Percentiles rank a stretch among this genome's conserved stretches.
Evolutionary conservation across 2,797 vertebrate species (phyloP).

Genomic region (Urosaurus nigricauda): DNA sequence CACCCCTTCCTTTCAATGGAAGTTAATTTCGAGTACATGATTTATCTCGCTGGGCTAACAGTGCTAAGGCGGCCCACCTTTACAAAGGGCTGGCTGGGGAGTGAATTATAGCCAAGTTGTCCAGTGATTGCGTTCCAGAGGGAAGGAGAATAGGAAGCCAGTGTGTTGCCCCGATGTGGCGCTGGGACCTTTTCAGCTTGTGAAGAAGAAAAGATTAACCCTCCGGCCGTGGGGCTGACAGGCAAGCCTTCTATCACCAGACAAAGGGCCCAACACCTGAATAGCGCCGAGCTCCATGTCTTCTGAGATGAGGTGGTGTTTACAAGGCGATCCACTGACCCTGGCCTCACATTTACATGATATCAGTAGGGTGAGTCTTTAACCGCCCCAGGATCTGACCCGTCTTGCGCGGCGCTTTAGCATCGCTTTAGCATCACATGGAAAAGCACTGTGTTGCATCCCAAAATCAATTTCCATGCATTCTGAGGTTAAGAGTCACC

Average conservation of each 20-base stretch:
- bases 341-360: conserved; percentile 73
- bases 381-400: conserved; percentile 61
- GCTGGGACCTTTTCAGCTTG: conserved; percentile 82
- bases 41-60: conserved; percentile 84
- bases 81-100: conserved; percentile 86
- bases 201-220: conserved; percentile 86
- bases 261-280: conserved; percentile 88
- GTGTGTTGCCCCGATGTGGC: conserved; percentile 83
- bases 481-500: conserved; percentile 42
- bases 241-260: conserved; percentile 82
- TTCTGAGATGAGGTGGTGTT: conserved; percentile 73
- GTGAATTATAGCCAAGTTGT: conserved; percentile 88
- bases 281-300: conserved; percentile 81
- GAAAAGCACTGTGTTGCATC: conserved; percentile 56
- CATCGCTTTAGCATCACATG: conserved; percentile 52
- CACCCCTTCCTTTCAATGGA: conserved; percentile 86
- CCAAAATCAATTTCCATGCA: conserved; percentile 14
- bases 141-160: conserved; percentile 86
- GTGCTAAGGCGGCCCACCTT: conserved; percentile 84
- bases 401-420: conserved; percentile 52
- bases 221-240: conserved; percentile 87
- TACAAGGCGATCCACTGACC: conserved; percentile 70
- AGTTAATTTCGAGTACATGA: conserved; percentile 88
- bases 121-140: conserved; percentile 90
- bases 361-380: conserved; percentile 60